phyloP scores from a whole-genome alignment of 1,140 invertebrate genomes.

The Caerostris extrusa region DNA sequence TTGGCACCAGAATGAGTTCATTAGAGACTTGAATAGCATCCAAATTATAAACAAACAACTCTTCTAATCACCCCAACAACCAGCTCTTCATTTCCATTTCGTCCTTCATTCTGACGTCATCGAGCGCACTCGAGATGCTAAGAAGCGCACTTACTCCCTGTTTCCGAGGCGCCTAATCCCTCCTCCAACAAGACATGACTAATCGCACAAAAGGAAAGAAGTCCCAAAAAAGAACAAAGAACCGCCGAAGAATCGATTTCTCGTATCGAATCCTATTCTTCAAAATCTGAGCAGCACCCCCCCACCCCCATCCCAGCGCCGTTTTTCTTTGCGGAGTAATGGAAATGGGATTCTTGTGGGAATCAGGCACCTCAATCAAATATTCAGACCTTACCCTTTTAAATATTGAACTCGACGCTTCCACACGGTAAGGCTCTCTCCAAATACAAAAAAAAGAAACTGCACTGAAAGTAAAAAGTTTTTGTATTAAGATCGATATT shows the following conservation, averaged over 20 bases:
- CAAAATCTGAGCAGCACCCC: background rate
- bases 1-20: too few relatives aligned
- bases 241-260: background rate
- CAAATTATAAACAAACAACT: background rate
- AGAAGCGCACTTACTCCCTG: slow-evolving; percentile 15
- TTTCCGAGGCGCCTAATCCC: slow-evolving; percentile 24
- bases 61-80: background rate
- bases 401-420: too few relatives aligned
- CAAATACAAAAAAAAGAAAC: too few relatives aligned
- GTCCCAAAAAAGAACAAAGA: slow-evolving; percentile 19
- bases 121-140: background rate
- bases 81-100: background rate
- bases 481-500: too few relatives aligned
- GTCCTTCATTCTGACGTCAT: slow-evolving; percentile 19
- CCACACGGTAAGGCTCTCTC: too few relatives aligned
- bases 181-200: slow-evolving; percentile 36
- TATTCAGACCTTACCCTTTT: background rate
- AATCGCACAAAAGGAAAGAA: slow-evolving; percentile 53
- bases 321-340: slow-evolving; percentile 1
- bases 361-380: background rate
- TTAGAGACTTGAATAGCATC: too few relatives aligned
- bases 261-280: slow-evolving; percentile 30
- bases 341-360: background rate
- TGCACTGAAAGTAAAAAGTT: too few relatives aligned
- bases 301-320: too few relatives aligned